Evolutionary conservation across 2,113 vertebrate species (phyloP), one percentile per base, ranked within the genome.

Genomic region (Amia ocellicauda): DNA sequence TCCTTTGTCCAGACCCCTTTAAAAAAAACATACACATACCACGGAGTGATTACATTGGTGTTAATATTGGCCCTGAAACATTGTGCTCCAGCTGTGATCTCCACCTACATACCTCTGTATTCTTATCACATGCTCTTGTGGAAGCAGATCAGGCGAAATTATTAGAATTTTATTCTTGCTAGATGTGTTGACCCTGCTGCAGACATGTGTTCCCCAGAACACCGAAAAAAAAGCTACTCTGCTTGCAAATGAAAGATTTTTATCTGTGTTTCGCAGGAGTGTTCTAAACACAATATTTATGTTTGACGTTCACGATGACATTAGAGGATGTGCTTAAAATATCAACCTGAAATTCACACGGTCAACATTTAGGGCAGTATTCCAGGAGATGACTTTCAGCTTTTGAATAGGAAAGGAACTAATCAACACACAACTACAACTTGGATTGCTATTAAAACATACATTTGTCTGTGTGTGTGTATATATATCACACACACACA

Each of bases 141-240:
- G 4, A 14, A 14, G n/a, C 43, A 47, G 13, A 47, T 3, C 43
- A 17, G 13, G 43, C 5, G 31, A 11, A 36, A 36, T 36, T 36
- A 36, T 2, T 36, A 36, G 31, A 11, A 36, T 36, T 36, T 77
- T n/a, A n/a, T 75, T 69, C 68, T 59, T 67, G 71, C 59, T 36
- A 74, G 71, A 76, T 76, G 73, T 60, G 67, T 78, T 71, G 72
- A 50, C 71, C 64, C 71, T 58, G 75, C 74, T 80, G 78, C 79
- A 70, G 75, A 75, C 68, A 73, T 56, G 13, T 10, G 58, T 62
- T 67, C 65, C 52, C 69, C 61, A 76, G 71, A 80, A 77, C 62
- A 72, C 68, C 76, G 70, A 58, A 70, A 5, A 69, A 63, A 70
- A 65, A 17, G 75, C 62, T 71, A 68, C 58, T 41, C 51, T 58